These are phyloP conservation scores for Leptobrachium leishanense DNA, from an alignment of 2,113 vertebrate genomes.

Conservation along the genomic window DNA sequence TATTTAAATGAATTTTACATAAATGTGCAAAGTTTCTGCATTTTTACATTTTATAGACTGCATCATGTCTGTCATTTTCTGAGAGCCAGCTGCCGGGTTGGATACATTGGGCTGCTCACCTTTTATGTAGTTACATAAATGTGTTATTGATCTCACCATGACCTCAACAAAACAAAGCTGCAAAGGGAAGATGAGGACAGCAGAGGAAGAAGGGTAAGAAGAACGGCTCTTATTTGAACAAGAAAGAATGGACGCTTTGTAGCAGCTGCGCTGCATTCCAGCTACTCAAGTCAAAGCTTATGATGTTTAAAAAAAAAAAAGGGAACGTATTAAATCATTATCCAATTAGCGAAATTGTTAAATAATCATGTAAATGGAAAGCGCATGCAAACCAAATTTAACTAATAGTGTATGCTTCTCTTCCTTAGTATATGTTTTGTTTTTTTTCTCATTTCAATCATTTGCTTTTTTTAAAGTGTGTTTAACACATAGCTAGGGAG, in stretches of 20 bases:
- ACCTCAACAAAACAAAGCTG: slow-evolving; percentile 21
- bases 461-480: background rate
- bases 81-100: background rate
- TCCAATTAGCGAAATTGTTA: background rate
- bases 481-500: background rate
- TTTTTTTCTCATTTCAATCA: background rate
- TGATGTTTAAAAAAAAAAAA: background rate
- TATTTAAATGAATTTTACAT: background rate
- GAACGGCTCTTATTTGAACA: slow-evolving; percentile 3
- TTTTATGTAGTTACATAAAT: slow-evolving; percentile 29
- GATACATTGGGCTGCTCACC: slow-evolving; percentile 23
- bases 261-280: background rate
- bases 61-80: background rate
- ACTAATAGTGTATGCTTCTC: background rate
- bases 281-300: background rate
- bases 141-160: slow-evolving; percentile 29
- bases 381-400: background rate
- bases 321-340: background rate
- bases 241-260: background rate
- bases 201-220: background rate
- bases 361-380: background rate
- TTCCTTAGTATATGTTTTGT: background rate
- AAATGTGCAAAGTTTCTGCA: background rate
- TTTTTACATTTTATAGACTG: background rate
- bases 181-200: slow-evolving; percentile 28